Percentiles rank a stretch among this genome's conserved stretches.
phyloP scores from a whole-genome alignment of 1,140 invertebrate species.

The Maconellicoccus hirsutus region DNA sequence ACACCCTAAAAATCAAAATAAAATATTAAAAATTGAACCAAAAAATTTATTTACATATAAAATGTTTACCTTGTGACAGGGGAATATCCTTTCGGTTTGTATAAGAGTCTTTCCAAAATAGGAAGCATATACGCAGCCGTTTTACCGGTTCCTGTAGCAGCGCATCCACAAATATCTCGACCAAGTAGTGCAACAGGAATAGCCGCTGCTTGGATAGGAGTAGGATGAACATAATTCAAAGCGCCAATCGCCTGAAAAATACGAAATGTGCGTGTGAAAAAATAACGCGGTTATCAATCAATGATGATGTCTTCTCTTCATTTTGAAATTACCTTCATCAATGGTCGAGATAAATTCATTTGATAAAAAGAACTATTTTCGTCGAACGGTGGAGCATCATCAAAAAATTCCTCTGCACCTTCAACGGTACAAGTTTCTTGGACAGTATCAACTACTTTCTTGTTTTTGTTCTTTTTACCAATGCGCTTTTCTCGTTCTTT shows the following conservation, averaged over 20 bases:
- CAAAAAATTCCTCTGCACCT: conserved; percentile 54
- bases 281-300: no score
- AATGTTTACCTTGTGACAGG: conserved; percentile 44
- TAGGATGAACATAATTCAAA: conserved; percentile 83
- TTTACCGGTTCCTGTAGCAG: conserved; percentile 96
- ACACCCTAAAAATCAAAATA: conserved; percentile 46
- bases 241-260: conserved; percentile 68
- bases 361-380: conserved; percentile 70
- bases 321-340: conserved; percentile 65
- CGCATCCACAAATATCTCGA: conserved; percentile 88
- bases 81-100: conserved; percentile 48
- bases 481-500: conserved; percentile 38
- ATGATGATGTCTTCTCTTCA: no score
- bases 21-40: neutral
- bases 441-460: conserved; percentile 30
- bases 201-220: conserved; percentile 89
- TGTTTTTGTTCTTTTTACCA: conserved; percentile 34
- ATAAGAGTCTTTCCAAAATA: conserved; percentile 84
- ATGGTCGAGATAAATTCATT: conserved; percentile 82
- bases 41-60: neutral
- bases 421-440: conserved; percentile 27
- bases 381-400: conserved; percentile 58
- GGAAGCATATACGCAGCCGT: conserved; percentile 98
- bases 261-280: no score
- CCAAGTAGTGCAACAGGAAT: conserved; percentile 86